Evolutionary conservation across 1,140 invertebrate species (phyloP).

Genomic region (Cydia strobilella): DNA sequence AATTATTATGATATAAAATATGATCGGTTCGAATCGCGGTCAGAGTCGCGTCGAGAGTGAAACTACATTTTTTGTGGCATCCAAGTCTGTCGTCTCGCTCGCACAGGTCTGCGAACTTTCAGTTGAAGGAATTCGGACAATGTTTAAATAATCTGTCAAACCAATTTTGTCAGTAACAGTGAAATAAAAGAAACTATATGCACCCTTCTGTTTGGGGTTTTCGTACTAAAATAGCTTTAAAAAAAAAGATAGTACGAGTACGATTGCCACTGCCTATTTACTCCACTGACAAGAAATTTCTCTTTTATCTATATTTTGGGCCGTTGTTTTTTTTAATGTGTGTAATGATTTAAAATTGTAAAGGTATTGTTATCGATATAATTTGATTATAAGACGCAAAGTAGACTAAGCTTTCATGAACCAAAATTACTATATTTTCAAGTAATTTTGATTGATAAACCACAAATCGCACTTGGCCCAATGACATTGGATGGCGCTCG

Average conservation of each 20-base stretch:
- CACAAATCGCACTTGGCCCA: conserved; percentile 21
- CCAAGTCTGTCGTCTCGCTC: conserved; percentile 21
- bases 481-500: neutral
- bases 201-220: no score
- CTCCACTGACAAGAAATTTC: no score
- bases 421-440: no score
- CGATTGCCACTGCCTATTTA: no score
- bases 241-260: no score
- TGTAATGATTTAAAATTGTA: no score
- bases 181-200: no score
- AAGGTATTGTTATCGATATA: neutral
- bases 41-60: conserved; percentile 46
- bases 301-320: no score
- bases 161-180: neutral
- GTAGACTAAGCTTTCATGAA: neutral
- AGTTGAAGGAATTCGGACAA: conserved; percentile 16
- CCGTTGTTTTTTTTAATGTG: no score
- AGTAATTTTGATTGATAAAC: neutral
- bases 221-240: no score
- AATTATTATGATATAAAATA: conserved; percentile 31
- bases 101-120: conserved; percentile 31
- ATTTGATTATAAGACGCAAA: neutral
- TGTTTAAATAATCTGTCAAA: neutral
- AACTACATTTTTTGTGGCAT: conserved; percentile 48
- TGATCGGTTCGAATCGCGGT: conserved; percentile 38